phyloP scores from a whole-genome alignment of 2,797 vertebrate species.

The Enteromius paludinosus region DNA sequence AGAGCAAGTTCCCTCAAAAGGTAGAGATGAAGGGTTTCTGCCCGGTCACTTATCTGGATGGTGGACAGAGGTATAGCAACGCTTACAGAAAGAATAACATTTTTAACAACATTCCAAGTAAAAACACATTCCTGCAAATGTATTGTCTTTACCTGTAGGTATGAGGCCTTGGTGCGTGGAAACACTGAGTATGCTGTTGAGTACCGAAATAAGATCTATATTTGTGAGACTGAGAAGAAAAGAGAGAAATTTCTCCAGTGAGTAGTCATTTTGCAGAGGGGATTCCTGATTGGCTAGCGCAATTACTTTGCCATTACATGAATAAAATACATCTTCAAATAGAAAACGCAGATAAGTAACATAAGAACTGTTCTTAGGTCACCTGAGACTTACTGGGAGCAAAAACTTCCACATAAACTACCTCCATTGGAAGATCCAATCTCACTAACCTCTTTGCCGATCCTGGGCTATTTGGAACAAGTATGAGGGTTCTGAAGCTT shows the following conservation, averaged over 20 bases:
- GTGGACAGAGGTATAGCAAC: slow-evolving; percentile 83
- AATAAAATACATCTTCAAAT: neutral
- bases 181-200: slow-evolving; percentile 83
- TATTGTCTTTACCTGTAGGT: slow-evolving; percentile 73
- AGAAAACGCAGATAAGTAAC: neutral
- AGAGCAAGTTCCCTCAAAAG: slow-evolving; percentile 82
- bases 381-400: slow-evolving; percentile 87
- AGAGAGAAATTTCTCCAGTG: slow-evolving; percentile 90
- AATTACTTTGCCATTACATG: neutral
- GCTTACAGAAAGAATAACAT: neutral
- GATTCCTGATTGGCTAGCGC: neutral
- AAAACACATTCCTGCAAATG: neutral
- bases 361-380: slow-evolving; percentile 70
- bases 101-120: neutral
- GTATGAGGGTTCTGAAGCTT: slow-evolving; percentile 67
- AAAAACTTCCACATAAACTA: slow-evolving; percentile 87
- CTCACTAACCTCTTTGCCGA: slow-evolving; percentile 87
- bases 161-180: slow-evolving; percentile 89
- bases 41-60: slow-evolving; percentile 91
- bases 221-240: slow-evolving; percentile 87
- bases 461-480: slow-evolving; percentile 94
- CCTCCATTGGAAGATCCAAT: slow-evolving; percentile 86
- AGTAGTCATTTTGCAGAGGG: neutral
- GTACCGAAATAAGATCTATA: slow-evolving; percentile 85
- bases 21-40: slow-evolving; percentile 92